Evolutionary conservation across 2,888 invertebrate genomes (phyloP).

Genomic region (Nudaria mundana): DNA sequence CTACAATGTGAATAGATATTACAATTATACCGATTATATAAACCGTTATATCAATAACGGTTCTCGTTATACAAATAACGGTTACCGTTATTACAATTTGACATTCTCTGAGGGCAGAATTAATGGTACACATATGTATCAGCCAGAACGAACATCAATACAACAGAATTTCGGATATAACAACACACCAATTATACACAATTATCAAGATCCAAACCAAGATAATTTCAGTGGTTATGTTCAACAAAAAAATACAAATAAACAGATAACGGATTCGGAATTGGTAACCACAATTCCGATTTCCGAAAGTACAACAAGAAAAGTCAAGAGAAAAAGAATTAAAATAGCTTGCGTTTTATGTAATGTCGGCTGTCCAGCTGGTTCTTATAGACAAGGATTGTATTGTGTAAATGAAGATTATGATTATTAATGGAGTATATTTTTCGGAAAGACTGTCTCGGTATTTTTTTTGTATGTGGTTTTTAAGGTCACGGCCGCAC

Average conservation of each 20-base stretch:
- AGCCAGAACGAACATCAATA: not conserved
- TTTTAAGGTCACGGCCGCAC: no score
- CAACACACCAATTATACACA: not conserved
- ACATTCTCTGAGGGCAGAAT: not conserved
- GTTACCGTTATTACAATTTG: not conserved
- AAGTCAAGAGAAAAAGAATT: not conserved
- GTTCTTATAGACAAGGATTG: not conserved
- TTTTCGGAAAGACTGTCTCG: no score
- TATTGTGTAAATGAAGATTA: slow-evolving; percentile 1
- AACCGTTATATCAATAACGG: no score
- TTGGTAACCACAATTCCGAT: no score
- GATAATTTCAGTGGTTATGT: slow-evolving; percentile 3
- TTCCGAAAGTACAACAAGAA: not conserved
- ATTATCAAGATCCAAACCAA: slow-evolving; percentile 2
- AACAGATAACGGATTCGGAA: no score
- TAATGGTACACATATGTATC: not conserved
- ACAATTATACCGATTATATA: not conserved
- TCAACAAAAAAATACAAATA: not conserved
- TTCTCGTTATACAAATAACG: not conserved
- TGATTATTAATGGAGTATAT: not conserved
- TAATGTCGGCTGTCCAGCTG: not conserved
- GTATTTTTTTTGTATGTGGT: not conserved
- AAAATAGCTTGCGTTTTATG: slow-evolving; percentile 2
- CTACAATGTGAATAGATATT: not conserved
- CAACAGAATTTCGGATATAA: not conserved